Evolutionary conservation across 2,888 invertebrate species (phyloP).

Genomic region (Drosophila hamatofila): DNA sequence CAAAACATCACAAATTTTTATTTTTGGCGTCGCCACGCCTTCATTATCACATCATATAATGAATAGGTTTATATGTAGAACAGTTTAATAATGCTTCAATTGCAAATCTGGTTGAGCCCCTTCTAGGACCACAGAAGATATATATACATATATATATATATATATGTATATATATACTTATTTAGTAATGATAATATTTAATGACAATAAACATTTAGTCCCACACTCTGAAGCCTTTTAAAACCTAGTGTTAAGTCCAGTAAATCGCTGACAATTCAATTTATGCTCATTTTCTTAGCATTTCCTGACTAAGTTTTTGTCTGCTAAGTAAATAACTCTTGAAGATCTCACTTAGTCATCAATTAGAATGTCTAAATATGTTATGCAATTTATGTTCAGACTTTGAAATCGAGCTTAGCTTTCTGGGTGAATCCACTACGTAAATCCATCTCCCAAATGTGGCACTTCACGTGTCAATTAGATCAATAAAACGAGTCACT

Average conservation of each 20-base stretch:
- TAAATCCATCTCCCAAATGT: slow-evolving; percentile 44
- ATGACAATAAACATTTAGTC: not conserved
- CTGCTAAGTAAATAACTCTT: not conserved
- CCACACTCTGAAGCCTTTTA: not conserved
- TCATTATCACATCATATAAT: not conserved
- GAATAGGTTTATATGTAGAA: not conserved
- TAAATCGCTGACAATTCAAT: not conserved
- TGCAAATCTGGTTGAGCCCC: not conserved
- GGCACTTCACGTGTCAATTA: slow-evolving; percentile 63
- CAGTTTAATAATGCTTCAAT: not conserved
- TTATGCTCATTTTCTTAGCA: not conserved
- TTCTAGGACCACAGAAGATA: not conserved
- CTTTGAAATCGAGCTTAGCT: not conserved
- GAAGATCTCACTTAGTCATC: not conserved
- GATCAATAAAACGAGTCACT: slow-evolving; percentile 61
- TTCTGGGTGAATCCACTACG: slow-evolving; percentile 28
- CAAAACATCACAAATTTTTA: not conserved
- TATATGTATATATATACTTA: too few relatives aligned
- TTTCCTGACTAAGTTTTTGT: not conserved
- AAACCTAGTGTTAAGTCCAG: not conserved
- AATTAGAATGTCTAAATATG: slow-evolving; percentile 1
- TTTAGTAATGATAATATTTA: not conserved
- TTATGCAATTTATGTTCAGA: not conserved
- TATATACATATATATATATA: not conserved
- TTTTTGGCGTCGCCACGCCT: not conserved